Base-by-base conservation (phyloP, 35 echinoderm and acorn worm species). In the Eucidaris tribuloides region DNA sequence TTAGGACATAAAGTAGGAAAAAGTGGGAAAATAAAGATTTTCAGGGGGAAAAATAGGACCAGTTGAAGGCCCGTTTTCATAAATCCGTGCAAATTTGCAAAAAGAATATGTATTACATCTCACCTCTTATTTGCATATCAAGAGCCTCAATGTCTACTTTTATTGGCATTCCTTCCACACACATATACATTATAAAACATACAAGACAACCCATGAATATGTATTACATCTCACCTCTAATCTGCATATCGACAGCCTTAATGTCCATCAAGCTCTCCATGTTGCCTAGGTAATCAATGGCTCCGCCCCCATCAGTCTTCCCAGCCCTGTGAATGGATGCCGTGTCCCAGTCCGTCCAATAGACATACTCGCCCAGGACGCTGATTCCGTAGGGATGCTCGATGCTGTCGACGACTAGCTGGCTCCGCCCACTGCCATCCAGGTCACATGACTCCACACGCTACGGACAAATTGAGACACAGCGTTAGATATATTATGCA, bases 301-400 rank as follows among this genome's bases (percentile, higher is more conserved):
- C 40, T 6, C 68, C 58, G n/a, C 82, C 33, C 7, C 90, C 90
- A 41, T 65, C 70, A 0, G 14, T 36, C 56, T 97, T 97, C 0
- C 48, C 28, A 3, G 86, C 90, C 27, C 83, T 28, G 19, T 89
- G 72, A 23, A 97, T 89, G 6, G 58, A 50, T 18, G 66, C 54
- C 7, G 31, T 46, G 4, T 63, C 35, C 90, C 90, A 86, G 39
- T 97, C 94, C 0, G 94, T 97, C 94, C 94, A 97, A 56, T 89
- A 97, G 7, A 97, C 78, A 46, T 85, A 79, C 14, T 90, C 74
- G 2, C 62, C 86, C 13, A 66, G 45, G 28, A 89, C 38, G 9
- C 68, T 89, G 55, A 97, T 58, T 2, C 85, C 89, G 38, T 97
- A 97, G 0, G 86, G 86, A 64, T 93, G 94, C 6, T 37, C 5